Evolutionary conservation across 2,113 vertebrate species (phyloP).

Genomic region (Parus major): DNA sequence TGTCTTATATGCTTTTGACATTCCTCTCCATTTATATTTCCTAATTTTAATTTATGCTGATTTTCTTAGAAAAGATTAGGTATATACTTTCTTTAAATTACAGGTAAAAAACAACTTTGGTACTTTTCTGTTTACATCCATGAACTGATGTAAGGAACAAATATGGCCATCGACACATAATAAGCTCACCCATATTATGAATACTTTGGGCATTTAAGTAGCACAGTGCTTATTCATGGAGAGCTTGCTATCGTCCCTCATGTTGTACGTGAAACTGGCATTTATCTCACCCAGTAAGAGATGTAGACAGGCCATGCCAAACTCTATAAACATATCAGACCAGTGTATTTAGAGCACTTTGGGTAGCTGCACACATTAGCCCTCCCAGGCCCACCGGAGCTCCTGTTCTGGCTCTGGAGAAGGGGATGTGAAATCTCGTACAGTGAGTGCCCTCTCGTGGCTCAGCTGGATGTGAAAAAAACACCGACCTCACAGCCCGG

Average conservation of each 20-base stretch:
- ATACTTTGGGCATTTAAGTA: not conserved
- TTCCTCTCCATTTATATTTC: not conserved
- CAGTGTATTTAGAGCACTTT: not conserved
- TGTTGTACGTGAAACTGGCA: not conserved
- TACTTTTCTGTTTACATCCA: not conserved
- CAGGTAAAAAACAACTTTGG: not conserved
- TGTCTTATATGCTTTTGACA: not conserved
- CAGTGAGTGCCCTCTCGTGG: constrained; percentile 69
- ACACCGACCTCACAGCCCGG: not conserved
- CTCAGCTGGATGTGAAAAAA: not conserved
- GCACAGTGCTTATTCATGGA: not conserved
- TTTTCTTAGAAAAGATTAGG: not conserved
- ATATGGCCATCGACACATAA: not conserved
- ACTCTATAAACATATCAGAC: not conserved
- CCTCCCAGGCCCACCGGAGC: not conserved
- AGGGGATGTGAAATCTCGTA: not conserved
- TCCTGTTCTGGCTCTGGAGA: not conserved
- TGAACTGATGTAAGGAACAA: not conserved
- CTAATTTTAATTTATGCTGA: not conserved
- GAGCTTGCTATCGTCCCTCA: not conserved
- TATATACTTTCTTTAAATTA: not conserved
- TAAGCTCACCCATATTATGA: not conserved
- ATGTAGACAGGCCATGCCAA: not conserved
- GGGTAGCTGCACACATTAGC: not conserved
- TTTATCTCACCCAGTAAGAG: not conserved